A percentile compares a stretch with the other conserved stretches of the same genome.
Conservation (phyloP, 1,140 invertebrate species). For the Drosophila pectinifera region DNA sequence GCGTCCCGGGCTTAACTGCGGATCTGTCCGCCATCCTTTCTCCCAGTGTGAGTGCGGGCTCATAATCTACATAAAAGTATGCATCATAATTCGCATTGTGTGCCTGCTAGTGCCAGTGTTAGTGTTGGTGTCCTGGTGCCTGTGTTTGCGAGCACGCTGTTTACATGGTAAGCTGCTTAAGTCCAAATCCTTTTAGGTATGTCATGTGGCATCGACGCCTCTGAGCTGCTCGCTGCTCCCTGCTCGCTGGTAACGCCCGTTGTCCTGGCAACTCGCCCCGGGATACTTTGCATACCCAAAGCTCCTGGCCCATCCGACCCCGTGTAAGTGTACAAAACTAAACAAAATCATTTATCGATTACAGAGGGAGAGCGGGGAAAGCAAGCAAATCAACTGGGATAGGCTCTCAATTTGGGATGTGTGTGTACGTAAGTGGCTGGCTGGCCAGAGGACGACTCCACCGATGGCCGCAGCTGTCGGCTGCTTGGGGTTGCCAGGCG, state of each 20-base stretch:
- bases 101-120: conserved; percentile 8
- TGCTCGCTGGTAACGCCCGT: conserved; percentile 5
- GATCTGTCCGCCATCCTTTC: conserved; percentile 17
- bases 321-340: conserved; percentile 49
- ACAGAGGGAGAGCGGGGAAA: conserved; percentile 32
- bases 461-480: conserved; percentile 19
- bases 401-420: conserved; percentile 23
- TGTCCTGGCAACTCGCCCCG: conserved; percentile 63
- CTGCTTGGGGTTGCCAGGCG: conserved; percentile 28
- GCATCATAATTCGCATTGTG: conserved; percentile 56
- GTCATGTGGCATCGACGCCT: conserved; percentile 68
- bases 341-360: conserved; percentile 83
- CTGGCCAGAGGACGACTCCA: conserved; percentile 22
- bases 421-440: conserved; percentile 19
- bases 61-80: conserved; percentile 79
- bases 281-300: conserved; percentile 65
- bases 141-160: conserved; percentile 52
- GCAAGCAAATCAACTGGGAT: conserved; percentile 58
- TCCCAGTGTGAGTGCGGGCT: conserved; percentile 32
- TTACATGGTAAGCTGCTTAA: conserved; percentile 78
- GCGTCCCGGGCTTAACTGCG: conserved; percentile 21
- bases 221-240: conserved; percentile 4
- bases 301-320: neutral
- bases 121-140: conserved; percentile 2
- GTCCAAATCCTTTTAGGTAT: conserved; percentile 79